Conservation (phyloP, 2,797 vertebrate genomes). For the Lepus townsendii region DNA sequence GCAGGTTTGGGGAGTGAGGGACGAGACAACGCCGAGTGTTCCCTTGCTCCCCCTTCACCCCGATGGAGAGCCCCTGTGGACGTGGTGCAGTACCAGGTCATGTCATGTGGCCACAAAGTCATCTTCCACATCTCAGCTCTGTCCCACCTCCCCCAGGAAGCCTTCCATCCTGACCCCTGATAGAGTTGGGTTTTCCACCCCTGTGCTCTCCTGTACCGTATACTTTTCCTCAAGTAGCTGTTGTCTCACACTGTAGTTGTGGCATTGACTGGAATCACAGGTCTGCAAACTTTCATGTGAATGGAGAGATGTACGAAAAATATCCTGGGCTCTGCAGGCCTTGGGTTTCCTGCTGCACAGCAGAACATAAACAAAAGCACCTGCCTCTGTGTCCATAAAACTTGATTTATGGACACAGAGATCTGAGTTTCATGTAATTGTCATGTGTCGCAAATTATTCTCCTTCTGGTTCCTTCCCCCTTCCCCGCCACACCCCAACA, state of each 20-base stretch:
- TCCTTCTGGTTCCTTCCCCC: background rate
- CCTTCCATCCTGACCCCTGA: background rate
- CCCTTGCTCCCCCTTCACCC: background rate
- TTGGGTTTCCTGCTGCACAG: background rate
- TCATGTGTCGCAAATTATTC: background rate
- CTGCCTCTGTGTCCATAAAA: background rate
- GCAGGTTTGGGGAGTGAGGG: background rate
- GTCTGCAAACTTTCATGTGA: background rate
- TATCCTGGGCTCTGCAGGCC: background rate
- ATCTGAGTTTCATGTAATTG: background rate
- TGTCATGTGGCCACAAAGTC: rapidly evolving
- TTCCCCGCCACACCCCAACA: background rate
- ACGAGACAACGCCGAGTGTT: rapidly evolving
- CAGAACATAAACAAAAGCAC: background rate
- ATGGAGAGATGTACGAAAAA: background rate
- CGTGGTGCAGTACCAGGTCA: no score
- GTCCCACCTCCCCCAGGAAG: background rate
- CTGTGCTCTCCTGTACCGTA: no score
- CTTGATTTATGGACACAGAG: background rate
- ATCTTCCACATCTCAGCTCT: background rate
- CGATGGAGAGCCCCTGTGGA: rapidly evolving
- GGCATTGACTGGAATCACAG: background rate
- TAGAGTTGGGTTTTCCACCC: no score
- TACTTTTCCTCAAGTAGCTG: background rate
- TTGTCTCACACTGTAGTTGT: background rate